These are phyloP conservation scores for Catostylus mosaicus DNA, from an alignment of 30 jellyfish, hydroid and myxozoan genomes.

Conservation along the genomic window DNA sequence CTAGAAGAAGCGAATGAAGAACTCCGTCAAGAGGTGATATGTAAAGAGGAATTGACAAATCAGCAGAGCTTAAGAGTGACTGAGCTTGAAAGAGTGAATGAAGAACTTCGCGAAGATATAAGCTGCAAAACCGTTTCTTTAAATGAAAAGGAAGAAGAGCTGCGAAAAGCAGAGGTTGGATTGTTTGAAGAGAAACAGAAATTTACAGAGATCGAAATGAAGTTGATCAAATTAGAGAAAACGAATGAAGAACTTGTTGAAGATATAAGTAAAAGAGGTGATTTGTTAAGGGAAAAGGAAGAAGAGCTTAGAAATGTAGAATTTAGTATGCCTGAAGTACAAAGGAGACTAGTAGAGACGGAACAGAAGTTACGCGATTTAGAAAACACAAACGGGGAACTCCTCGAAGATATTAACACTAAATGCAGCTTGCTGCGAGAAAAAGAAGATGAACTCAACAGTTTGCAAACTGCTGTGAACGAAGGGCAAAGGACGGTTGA, in stretches of 20 bases:
- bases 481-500: too few species aligned
- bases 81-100: background rate
- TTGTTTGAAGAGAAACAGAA: background rate
- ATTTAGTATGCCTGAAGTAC: background rate
- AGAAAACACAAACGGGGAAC: background rate
- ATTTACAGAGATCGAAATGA: background rate
- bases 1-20: constrained; percentile 20
- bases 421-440: background rate
- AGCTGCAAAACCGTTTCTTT: background rate
- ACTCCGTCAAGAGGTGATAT: background rate
- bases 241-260: background rate
- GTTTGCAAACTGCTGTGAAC: too few species aligned
- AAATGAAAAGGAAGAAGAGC: background rate
- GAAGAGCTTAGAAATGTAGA: background rate
- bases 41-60: background rate
- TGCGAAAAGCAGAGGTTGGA: background rate
- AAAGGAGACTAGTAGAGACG: background rate
- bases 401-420: background rate
- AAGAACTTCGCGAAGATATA: background rate
- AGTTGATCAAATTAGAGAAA: background rate
- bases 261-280: background rate
- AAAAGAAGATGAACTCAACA: too few species aligned
- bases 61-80: background rate
- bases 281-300: background rate
- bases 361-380: background rate